phyloP scores from a whole-genome alignment of 2,888 invertebrate species.

The Meiosimyza platycephala region DNA sequence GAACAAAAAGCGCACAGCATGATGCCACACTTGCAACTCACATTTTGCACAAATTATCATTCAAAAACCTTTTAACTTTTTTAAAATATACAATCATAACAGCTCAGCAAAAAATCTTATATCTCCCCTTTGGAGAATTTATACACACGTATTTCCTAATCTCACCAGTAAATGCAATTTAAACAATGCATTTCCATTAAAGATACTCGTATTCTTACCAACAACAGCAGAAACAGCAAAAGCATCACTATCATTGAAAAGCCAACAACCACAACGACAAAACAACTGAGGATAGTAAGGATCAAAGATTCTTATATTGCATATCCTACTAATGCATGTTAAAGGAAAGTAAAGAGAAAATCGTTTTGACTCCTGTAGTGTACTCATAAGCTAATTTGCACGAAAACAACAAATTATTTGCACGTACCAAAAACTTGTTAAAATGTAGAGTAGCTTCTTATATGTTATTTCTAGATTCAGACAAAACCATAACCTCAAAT shows the following conservation, averaged over 20 bases:
- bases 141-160: not conserved
- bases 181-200: conserved; percentile 2
- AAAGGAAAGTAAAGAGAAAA: too few relatives aligned
- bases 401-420: conserved; percentile 47
- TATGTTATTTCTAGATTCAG: too few relatives aligned
- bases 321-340: too few relatives aligned
- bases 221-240: not conserved
- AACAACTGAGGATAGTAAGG: not conserved
- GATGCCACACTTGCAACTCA: too few relatives aligned
- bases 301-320: not conserved
- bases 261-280: not conserved
- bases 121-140: not conserved
- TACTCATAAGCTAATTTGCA: conserved; percentile 38
- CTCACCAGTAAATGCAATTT: not conserved
- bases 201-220: not conserved
- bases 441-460: not conserved
- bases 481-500: too few relatives aligned
- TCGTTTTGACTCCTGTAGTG: too few relatives aligned
- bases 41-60: too few relatives aligned
- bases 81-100: too few relatives aligned
- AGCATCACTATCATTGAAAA: not conserved
- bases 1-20: too few relatives aligned
- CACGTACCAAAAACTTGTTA: conserved; percentile 39
- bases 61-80: too few relatives aligned
- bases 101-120: too few relatives aligned